These are phyloP conservation scores for Ganaspis sp. DNA, from an alignment of 1,140 invertebrate species.

Conservation along the genomic window DNA sequence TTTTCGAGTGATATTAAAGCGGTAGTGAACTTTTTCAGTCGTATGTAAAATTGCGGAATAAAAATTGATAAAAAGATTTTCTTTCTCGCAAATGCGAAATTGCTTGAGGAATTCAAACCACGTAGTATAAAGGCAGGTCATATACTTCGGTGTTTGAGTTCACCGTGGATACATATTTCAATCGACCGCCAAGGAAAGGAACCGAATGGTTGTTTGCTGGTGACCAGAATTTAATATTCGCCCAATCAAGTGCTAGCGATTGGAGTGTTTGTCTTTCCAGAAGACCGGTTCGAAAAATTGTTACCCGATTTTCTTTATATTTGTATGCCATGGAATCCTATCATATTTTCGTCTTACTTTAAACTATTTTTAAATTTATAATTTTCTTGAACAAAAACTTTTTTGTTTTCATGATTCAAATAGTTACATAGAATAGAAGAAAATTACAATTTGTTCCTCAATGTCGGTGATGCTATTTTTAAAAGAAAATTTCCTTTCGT, in stretches of 20 bases:
- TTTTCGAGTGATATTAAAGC: no score
- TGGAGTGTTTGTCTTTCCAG: slow-evolving; percentile 60
- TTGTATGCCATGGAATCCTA: not conserved
- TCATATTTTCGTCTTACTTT: no score
- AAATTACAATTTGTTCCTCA: not conserved
- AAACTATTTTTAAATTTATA: no score
- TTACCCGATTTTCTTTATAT: slow-evolving; percentile 27
- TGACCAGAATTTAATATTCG: slow-evolving; percentile 73
- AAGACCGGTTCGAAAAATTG: slow-evolving; percentile 61
- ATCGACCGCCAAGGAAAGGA: slow-evolving; percentile 57
- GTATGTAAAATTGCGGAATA: not conserved
- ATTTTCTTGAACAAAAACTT: no score
- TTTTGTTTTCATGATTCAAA: no score
- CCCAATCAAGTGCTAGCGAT: slow-evolving; percentile 62
- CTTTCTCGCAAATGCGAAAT: slow-evolving; percentile 49
- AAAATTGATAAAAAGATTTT: not conserved
- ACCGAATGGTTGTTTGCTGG: slow-evolving; percentile 62
- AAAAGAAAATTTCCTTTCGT: slow-evolving; percentile 64
- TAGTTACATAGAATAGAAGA: no score
- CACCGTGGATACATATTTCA: slow-evolving; percentile 70
- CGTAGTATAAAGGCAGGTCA: slow-evolving; percentile 54
- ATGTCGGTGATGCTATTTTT: no score
- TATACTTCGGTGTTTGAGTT: slow-evolving; percentile 70
- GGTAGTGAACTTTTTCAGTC: not conserved
- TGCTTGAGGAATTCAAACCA: slow-evolving; percentile 61